Base-by-base conservation (phyloP, 2,888 invertebrate genomes). In the Microctonus aethiopoides region DNA sequence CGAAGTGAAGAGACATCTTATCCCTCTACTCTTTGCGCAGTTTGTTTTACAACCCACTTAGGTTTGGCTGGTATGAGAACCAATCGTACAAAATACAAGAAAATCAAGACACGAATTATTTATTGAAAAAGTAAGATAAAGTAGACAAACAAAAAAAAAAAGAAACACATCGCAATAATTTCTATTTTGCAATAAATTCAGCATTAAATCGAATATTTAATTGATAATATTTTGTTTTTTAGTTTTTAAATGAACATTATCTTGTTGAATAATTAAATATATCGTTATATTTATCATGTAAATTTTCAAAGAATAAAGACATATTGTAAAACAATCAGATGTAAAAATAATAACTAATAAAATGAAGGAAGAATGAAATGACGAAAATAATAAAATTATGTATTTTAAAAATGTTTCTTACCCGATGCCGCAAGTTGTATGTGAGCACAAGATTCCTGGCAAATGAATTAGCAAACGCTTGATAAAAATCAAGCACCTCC, bases 401-500 rank as follows among this genome's bases (percentile, higher is more conserved):
- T n/a, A n/a, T n/a, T n/a, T 2, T 2, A 65, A 59, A 36, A 6
- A 24, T 1, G 68, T 63, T 52, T 85, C 90, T 94, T 87, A 99
- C 95, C 87, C 99, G 91, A 88, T 99, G 97, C 78, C 99, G 91
- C 79, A 99, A 91, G 88, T 99, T 99, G 90, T 99, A 99, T 16
- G 99, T 99, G 81, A 99, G 92, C 79, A 98, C 94, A 83, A 99
- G 92, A 89, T 99, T 99, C 81, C 99, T 90, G 74, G 98, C 96
- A 89, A 99, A 99, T 82, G 98, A 98, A 89, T 99, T 98, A 80
- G 99, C 98, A 89, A 99, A 99, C 76, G 99, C 97, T 88, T 98
- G 98, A 90, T 99, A 99, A 90, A 99, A 99, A 89, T 98, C 97
- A 79, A 99, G 91, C 84, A 97, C 96, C 89, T 98, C 97, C 78